A percentile compares a stretch with the other conserved stretches of the same genome.
phyloP scores from a whole-genome alignment of 2,113 vertebrate species.

The Electrona antarctica region DNA sequence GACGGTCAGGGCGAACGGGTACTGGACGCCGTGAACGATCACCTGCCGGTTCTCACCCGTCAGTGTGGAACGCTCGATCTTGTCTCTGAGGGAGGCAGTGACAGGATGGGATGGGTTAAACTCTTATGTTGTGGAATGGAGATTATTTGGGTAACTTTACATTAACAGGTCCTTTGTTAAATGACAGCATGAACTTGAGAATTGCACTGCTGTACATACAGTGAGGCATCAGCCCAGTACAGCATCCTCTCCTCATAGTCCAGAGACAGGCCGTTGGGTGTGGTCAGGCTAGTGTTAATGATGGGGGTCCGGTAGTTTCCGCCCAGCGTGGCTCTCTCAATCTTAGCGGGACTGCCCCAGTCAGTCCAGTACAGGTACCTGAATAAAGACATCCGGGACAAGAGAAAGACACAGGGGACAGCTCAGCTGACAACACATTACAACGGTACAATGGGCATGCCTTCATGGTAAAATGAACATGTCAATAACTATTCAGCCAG shows the following conservation, averaged over 20 bases:
- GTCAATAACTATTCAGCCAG: too few species aligned
- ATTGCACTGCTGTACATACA: slow-evolving; percentile 56
- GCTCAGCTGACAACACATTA: too few species aligned
- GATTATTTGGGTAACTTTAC: not conserved
- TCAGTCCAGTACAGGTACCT: slow-evolving; percentile 82
- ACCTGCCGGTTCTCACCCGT: slow-evolving; percentile 85
- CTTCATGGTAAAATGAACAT: too few species aligned
- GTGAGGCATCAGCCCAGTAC: slow-evolving; percentile 75
- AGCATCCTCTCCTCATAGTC: slow-evolving; percentile 78
- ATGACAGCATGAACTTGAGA: too few species aligned
- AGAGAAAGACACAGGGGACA: not conserved
- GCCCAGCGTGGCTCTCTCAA: slow-evolving; percentile 75
- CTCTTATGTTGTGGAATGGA: not conserved
- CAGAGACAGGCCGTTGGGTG: slow-evolving; percentile 72
- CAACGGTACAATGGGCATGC: too few species aligned
- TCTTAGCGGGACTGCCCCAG: slow-evolving; percentile 75
- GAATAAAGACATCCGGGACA: not conserved
- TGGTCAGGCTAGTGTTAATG: slow-evolving; percentile 63
- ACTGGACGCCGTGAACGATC: slow-evolving; percentile 79
- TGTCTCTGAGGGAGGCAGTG: slow-evolving; percentile 76
- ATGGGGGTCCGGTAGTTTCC: slow-evolving; percentile 73
- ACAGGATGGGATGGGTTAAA: not conserved
- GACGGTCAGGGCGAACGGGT: slow-evolving; percentile 86
- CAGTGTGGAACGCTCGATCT: slow-evolving; percentile 87
- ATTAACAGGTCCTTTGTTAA: too few species aligned